phyloP scores from a whole-genome alignment of 2,113 vertebrate species.

The Hyperopisus bebe region DNA sequence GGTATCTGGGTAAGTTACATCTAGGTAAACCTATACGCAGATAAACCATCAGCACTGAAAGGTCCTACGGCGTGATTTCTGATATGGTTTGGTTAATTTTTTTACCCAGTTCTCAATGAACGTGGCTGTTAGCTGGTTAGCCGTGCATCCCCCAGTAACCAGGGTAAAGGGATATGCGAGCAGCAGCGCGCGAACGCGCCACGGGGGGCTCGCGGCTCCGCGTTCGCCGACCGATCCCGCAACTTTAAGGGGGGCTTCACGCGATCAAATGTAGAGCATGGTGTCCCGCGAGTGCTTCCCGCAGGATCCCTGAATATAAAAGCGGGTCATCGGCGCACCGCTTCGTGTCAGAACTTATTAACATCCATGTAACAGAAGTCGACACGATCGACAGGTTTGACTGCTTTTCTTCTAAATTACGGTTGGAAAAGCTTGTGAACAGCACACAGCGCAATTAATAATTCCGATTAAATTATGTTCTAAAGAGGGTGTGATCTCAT shows the following conservation, averaged over 20 bases:
- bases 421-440: background rate
- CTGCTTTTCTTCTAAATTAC: background rate
- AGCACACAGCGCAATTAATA: background rate
- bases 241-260: background rate
- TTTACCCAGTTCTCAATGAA: background rate
- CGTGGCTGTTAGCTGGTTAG: background rate
- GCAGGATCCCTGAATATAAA: background rate
- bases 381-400: background rate
- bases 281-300: background rate
- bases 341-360: background rate
- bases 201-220: background rate
- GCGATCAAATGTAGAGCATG: background rate
- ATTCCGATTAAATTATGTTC: background rate
- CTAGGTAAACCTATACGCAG: background rate
- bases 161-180: background rate
- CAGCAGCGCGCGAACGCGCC: background rate
- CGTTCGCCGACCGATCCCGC: background rate
- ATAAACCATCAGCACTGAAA: background rate
- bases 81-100: background rate
- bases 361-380: background rate
- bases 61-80: background rate
- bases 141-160: background rate
- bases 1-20: background rate
- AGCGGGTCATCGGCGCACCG: background rate
- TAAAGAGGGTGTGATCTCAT: background rate